Evolutionary conservation across 1,140 invertebrate species (phyloP).

Genomic region (Oedothorax gibbosus): DNA sequence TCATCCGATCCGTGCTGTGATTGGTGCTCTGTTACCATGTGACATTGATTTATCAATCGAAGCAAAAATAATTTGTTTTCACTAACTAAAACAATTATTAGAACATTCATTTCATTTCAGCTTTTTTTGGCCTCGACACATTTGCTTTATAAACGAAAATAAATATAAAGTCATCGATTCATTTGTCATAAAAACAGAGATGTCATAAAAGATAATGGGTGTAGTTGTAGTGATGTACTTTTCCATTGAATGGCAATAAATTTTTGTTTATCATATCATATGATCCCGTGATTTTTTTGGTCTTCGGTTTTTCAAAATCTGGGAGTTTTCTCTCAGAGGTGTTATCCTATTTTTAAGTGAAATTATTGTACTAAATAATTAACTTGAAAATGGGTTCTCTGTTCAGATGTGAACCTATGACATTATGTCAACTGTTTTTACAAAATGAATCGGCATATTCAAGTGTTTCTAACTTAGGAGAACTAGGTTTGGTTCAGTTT

Average conservation of each 20-base stretch:
- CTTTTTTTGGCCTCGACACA: too few relatives aligned
- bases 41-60: too few relatives aligned
- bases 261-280: slow-evolving; percentile 51
- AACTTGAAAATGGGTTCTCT: slow-evolving; percentile 61
- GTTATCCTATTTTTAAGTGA: background rate
- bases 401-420: slow-evolving; percentile 71
- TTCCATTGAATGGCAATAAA: slow-evolving; percentile 39
- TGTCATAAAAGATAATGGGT: too few relatives aligned
- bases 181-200: too few relatives aligned
- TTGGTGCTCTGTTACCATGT: too few relatives aligned
- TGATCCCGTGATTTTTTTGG: slow-evolving; percentile 22
- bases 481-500: slow-evolving; percentile 90
- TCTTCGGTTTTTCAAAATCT: background rate
- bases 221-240: background rate
- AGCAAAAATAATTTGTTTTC: too few relatives aligned
- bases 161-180: too few relatives aligned
- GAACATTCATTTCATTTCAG: too few relatives aligned
- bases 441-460: slow-evolving; percentile 85
- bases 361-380: background rate
- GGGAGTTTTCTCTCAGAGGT: background rate
- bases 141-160: too few relatives aligned
- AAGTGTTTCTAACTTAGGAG: slow-evolving; percentile 88
- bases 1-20: too few relatives aligned
- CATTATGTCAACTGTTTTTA: slow-evolving; percentile 67
- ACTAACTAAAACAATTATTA: too few relatives aligned